Evolutionary conservation across 2,888 invertebrate species (phyloP).

Genomic region (Autographa gamma): DNA sequence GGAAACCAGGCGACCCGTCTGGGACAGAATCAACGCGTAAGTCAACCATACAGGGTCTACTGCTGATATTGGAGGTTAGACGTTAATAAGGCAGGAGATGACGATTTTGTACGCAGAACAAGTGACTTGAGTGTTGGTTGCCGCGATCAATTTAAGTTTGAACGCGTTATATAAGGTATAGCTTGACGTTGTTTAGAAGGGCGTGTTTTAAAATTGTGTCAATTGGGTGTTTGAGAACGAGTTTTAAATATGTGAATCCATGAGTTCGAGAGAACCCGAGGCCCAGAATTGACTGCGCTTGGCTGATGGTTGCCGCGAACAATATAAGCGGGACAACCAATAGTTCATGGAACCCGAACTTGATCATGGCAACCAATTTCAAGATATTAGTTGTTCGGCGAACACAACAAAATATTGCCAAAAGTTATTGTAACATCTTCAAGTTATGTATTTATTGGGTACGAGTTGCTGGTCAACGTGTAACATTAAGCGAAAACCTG

Average conservation of each 20-base stretch:
- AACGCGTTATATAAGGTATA: no score
- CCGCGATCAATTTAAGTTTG: neutral
- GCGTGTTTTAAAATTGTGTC: no score
- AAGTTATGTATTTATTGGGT: slow-evolving; percentile 1
- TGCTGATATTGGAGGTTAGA: neutral
- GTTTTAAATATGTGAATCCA: no score
- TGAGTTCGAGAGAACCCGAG: neutral
- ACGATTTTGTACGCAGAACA: neutral
- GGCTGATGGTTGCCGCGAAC: neutral
- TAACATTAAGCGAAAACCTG: no score
- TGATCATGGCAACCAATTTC: no score
- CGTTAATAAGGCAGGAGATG: neutral
- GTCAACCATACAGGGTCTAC: neutral
- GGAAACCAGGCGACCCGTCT: slow-evolving; percentile 54
- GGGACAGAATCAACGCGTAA: slow-evolving; percentile 5
- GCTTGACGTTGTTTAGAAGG: no score
- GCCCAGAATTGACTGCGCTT: neutral
- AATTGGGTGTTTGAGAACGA: no score
- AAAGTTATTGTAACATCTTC: neutral
- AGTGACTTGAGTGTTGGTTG: neutral
- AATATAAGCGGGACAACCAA: neutral
- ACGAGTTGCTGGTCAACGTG: neutral
- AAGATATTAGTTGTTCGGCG: neutral
- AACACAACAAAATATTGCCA: neutral
- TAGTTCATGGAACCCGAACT: no score